phyloP scores from a whole-genome alignment of 2,797 vertebrate species.

The Carcharodon carcharias region DNA sequence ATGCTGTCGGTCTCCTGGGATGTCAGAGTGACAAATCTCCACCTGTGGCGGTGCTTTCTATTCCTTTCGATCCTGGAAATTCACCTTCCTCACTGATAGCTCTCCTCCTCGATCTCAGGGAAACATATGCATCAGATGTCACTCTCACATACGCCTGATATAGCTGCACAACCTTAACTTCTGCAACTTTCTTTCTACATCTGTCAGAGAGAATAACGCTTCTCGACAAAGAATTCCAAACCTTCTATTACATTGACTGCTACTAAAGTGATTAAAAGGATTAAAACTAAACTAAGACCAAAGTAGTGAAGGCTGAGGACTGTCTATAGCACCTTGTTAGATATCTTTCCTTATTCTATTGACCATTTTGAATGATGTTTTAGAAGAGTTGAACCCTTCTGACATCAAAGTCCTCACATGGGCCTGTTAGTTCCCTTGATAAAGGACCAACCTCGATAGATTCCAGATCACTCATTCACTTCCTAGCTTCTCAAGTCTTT shows the following conservation, averaged over 20 bases:
- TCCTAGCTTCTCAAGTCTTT: not conserved
- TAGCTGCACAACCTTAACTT: not conserved
- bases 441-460: not conserved
- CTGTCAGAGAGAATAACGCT: not conserved
- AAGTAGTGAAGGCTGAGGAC: not conserved
- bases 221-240: not conserved
- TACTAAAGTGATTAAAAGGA: not conserved
- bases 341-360: not conserved
- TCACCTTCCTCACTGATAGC: too few relatives aligned
- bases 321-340: not conserved
- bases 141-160: not conserved
- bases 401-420: not conserved
- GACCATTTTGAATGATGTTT: not conserved
- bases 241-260: not conserved
- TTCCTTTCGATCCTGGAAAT: too few relatives aligned
- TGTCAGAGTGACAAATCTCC: too few relatives aligned
- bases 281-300: not conserved
- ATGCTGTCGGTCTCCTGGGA: too few relatives aligned
- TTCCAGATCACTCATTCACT: not conserved
- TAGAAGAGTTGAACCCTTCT: not conserved
- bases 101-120: too few relatives aligned
- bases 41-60: too few relatives aligned
- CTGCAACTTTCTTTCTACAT: not conserved
- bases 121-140: too few relatives aligned
- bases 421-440: not conserved